These are phyloP conservation scores for Menidia beryllina DNA, from an alignment of 2,113 vertebrate species.

Conservation along the genomic window DNA sequence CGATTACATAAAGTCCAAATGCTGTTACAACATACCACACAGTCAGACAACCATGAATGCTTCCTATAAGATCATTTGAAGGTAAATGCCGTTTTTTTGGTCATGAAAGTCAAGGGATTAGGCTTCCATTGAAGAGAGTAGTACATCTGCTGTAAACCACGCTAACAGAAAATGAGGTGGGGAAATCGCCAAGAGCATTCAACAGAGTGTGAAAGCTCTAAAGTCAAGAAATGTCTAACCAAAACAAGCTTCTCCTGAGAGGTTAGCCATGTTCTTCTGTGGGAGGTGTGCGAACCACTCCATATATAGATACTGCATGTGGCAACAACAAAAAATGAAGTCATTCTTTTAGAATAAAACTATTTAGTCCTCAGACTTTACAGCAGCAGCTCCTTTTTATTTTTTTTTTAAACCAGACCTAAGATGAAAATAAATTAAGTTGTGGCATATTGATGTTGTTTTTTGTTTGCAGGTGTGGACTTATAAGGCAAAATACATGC, in stretches of 20 bases:
- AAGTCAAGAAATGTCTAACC: slow-evolving; percentile 24
- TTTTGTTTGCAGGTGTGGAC: too few relatives aligned
- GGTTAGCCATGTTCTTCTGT: slow-evolving; percentile 36
- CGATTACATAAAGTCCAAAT: slow-evolving; percentile 17
- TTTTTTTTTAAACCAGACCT: too few relatives aligned
- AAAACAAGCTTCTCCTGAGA: slow-evolving; percentile 9
- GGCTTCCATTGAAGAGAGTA: neutral
- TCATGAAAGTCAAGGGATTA: slow-evolving; percentile 17
- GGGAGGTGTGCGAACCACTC: slow-evolving; percentile 21
- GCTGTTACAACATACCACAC: neutral
- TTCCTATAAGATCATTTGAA: slow-evolving; percentile 26
- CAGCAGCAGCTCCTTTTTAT: neutral
- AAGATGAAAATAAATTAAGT: too few relatives aligned
- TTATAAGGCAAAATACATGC: too few relatives aligned
- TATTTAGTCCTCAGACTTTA: neutral
- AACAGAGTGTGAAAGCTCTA: slow-evolving; percentile 10
- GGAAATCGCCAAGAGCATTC: slow-evolving; percentile 37
- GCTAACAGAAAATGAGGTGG: slow-evolving; percentile 4
- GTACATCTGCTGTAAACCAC: slow-evolving; percentile 1
- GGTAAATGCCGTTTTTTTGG: slow-evolving; percentile 10
- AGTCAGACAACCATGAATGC: neutral
- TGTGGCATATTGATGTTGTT: too few relatives aligned
- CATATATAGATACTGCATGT: slow-evolving; percentile 7
- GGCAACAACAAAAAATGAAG: neutral
- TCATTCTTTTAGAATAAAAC: neutral